Evolutionary conservation across 2,888 invertebrate species (phyloP), one percentile per base, ranked within the genome.

Genomic region (Steinernema hermaphroditum): DNA sequence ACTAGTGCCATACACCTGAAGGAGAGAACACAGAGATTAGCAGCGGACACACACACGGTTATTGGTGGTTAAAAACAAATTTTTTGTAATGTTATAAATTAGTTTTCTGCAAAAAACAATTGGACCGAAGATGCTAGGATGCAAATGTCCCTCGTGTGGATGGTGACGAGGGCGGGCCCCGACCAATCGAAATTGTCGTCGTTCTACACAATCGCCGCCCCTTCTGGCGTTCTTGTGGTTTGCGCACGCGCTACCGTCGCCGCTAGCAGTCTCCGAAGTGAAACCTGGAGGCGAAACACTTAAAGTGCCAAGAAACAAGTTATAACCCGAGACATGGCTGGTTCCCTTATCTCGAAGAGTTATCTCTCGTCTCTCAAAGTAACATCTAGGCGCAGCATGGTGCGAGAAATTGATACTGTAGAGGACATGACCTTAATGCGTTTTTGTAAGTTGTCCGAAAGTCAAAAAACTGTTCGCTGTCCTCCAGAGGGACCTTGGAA

Each of bases 151-250:
- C 27, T 32, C 62, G 62, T 62, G 16, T 34, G 16, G 62, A 62
- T 29, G 62, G 34, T 27, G 62, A 62, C 62, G 62, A 62, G 29
- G 62, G 62, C 62, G 62, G 62, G 27, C 62, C 62, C 27, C 62
- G 62, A 6, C 62, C 62, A 62, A 62, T 62, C 62, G 62, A 27
- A 62, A 27, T 62, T 16, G 62, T 29, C 62, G 62, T 62, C 27
- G 46, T 4, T 16, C 46, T 16, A 8, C 32, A 19, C 62, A 32
- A 62, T 29, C 62, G 62, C 62, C 62, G 62, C 62, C 62, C 62
- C 62, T 62, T 29, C 62, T 62, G 22, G 32, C 16, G 62, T 62
- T 62, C 27, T 27, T 46, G 46, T 32, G 29, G 27, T 62, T 27
- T 27, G 32, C 62, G 62, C 62, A 62, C 27, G 22, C 29, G 16